A percentile compares a stretch with the other conserved stretches of the same genome.
These are phyloP conservation scores for Pachliopta kotzebuea DNA, from an alignment of 2,888 invertebrate species.

Conservation along the genomic window DNA sequence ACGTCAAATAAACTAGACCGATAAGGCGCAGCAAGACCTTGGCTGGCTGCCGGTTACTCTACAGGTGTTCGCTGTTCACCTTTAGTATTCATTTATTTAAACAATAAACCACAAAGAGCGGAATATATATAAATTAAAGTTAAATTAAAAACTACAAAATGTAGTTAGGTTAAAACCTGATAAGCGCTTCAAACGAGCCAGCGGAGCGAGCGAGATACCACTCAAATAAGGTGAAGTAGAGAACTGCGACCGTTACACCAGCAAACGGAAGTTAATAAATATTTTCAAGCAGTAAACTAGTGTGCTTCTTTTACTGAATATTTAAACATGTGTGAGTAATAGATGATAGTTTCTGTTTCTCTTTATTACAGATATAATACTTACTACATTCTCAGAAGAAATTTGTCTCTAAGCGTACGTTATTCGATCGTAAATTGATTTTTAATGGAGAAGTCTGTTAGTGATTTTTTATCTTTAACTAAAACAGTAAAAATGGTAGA, in stretches of 20 bases:
- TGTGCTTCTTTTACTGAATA: background rate
- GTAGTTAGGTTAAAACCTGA: slow-evolving; percentile 6
- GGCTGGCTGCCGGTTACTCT: slow-evolving; percentile 10
- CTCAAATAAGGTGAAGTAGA: slow-evolving; percentile 18
- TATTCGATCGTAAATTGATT: too few species aligned
- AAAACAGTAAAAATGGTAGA: too few species aligned
- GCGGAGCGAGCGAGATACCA: slow-evolving; percentile 10
- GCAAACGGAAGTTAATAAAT: slow-evolving; percentile 15
- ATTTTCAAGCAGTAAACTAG: slow-evolving; percentile 7
- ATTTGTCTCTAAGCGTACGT: background rate
- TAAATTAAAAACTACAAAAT: slow-evolving; percentile 2
- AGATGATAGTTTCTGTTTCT: background rate
- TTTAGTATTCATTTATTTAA: background rate
- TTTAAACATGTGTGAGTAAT: background rate
- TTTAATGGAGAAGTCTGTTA: too few species aligned
- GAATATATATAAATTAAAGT: background rate
- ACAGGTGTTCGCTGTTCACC: slow-evolving; percentile 9
- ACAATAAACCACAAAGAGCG: background rate
- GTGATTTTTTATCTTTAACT: too few species aligned
- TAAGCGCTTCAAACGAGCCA: slow-evolving; percentile 8
- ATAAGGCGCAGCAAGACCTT: slow-evolving; percentile 14
- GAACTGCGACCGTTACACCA: slow-evolving; percentile 15
- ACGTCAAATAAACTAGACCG: slow-evolving; percentile 14
- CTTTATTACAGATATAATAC: background rate
- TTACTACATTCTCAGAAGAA: background rate